Conservation (phyloP, 2,888 invertebrate species). For the Eretmocerus hayati region DNA sequence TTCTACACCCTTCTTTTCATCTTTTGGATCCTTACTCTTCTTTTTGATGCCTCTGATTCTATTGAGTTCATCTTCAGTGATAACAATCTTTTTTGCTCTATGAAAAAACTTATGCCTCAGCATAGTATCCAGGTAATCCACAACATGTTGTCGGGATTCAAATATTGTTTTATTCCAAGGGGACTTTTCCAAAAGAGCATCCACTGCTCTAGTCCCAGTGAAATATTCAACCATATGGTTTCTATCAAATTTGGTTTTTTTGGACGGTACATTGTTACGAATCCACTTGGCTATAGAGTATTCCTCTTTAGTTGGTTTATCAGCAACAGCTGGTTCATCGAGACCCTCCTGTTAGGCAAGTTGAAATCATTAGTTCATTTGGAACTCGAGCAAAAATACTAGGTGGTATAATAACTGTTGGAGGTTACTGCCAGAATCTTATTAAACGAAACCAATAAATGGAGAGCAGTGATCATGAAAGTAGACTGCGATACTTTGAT, state of each 20-base stretch:
- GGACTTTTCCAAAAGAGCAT: constrained; percentile 76
- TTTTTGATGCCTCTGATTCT: constrained; percentile 47
- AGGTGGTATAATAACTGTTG: too few relatives aligned
- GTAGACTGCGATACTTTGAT: too few relatives aligned
- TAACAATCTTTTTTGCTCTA: constrained; percentile 75
- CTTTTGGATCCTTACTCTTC: constrained; percentile 44
- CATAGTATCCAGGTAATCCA: constrained; percentile 76
- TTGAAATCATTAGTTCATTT: too few relatives aligned
- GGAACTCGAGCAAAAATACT: too few relatives aligned
- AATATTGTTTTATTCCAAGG: constrained; percentile 82
- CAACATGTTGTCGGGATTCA: constrained; percentile 70
- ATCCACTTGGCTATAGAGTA: constrained; percentile 91
- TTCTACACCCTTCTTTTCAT: constrained; percentile 40
- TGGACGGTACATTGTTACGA: constrained; percentile 85
- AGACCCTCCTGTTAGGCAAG: constrained; percentile 51
- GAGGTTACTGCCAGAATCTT: too few relatives aligned
- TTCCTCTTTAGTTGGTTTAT: constrained; percentile 84
- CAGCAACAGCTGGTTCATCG: constrained; percentile 51
- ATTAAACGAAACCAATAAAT: too few relatives aligned
- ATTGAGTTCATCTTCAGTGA: constrained; percentile 47
- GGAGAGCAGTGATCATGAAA: too few relatives aligned
- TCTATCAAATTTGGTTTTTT: constrained; percentile 85
- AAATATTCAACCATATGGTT: constrained; percentile 97
- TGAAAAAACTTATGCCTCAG: constrained; percentile 91
- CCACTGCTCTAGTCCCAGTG: constrained; percentile 88